Conservation (phyloP, 1,140 invertebrate species). For the Orius insidiosus region DNA sequence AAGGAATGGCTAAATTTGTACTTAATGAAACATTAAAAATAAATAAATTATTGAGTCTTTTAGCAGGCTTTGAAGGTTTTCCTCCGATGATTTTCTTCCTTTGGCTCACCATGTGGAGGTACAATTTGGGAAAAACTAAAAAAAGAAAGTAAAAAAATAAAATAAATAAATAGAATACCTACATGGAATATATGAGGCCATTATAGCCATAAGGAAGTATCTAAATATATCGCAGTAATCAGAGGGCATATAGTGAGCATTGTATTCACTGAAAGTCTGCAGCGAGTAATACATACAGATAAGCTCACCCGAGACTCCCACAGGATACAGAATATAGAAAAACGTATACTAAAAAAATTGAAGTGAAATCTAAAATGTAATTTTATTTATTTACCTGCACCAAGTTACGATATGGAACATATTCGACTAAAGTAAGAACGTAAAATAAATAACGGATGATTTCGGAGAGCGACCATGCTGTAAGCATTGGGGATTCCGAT, state of each 20-base stretch:
- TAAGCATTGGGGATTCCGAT: conserved; percentile 54
- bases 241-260: conserved; percentile 70
- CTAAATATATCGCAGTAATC: conserved; percentile 40
- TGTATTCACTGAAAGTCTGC: conserved; percentile 47
- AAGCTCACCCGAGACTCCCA: conserved; percentile 87
- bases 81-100: conserved; percentile 58
- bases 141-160: conserved; percentile 27
- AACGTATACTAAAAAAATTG: conserved; percentile 59
- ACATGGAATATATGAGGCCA: conserved; percentile 76
- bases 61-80: background rate
- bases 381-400: conserved; percentile 36
- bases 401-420: conserved; percentile 57
- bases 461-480: conserved; percentile 88
- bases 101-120: conserved; percentile 70
- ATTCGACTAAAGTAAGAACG: conserved; percentile 55
- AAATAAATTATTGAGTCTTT: background rate
- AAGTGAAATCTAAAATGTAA: background rate
- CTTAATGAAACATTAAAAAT: no score
- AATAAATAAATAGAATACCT: conserved; percentile 25
- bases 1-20: no score
- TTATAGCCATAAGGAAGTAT: conserved; percentile 53
- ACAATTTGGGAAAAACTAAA: conserved; percentile 73
- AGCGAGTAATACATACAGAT: conserved; percentile 60
- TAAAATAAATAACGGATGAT: conserved; percentile 89
- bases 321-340: conserved; percentile 74